phyloP scores from a whole-genome alignment of 1,140 invertebrate species.

The Trypoxylus dichotomus region DNA sequence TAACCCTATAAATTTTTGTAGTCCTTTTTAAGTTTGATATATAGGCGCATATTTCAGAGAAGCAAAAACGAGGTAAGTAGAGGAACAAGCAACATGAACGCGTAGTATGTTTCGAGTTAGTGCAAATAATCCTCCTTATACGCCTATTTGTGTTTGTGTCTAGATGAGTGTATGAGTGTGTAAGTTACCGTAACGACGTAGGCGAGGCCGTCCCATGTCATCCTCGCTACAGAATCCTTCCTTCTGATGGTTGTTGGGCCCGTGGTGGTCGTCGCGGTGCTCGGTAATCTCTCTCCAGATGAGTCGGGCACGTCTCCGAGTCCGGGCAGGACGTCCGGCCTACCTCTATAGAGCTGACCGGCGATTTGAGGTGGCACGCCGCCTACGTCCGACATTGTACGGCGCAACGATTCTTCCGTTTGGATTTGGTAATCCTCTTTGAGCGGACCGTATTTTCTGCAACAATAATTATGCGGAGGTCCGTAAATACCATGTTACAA shows the following conservation, averaged over 20 bases:
- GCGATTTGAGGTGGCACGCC: conserved; percentile 5
- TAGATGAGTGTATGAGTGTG: background rate
- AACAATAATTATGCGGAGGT: conserved; percentile 30
- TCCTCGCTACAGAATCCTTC: conserved; percentile 62
- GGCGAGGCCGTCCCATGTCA: conserved; percentile 61
- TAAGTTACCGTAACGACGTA: conserved; percentile 68
- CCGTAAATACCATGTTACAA: background rate
- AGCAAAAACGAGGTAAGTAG: background rate
- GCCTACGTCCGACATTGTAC: conserved; percentile 38
- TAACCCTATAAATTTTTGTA: too few species aligned
- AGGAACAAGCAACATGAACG: background rate
- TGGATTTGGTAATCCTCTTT: conserved; percentile 48
- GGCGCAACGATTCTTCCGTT: background rate
- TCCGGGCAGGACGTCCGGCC: conserved; percentile 50
- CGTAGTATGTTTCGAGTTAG: background rate
- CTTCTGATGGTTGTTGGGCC: conserved; percentile 49
- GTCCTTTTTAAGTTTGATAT: too few species aligned
- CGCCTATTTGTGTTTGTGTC: background rate
- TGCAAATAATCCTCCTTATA: background rate
- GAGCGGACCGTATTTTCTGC: conserved; percentile 49
- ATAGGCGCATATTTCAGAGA: background rate
- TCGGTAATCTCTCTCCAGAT: conserved; percentile 59
- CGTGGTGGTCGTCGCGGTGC: conserved; percentile 61
- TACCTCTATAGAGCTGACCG: conserved; percentile 29
- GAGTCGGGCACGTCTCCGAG: conserved; percentile 50